Conservation (phyloP, 2,113 vertebrate species). For the Ahaetulla prasina region DNA sequence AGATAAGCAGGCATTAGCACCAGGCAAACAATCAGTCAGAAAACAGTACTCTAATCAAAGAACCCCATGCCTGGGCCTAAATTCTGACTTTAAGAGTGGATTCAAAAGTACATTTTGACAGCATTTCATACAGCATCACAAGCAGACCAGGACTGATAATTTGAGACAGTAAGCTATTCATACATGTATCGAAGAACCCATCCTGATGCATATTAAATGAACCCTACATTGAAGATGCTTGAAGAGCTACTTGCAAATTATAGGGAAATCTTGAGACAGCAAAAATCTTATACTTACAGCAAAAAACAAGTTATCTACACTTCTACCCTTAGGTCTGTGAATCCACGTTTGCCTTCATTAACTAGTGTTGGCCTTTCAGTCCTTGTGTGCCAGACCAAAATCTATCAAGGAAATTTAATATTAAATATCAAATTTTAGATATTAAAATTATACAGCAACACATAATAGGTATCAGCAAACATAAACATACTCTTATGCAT, state of each 20-base stretch:
- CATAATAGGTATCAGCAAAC: neutral
- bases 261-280: neutral
- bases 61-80: neutral
- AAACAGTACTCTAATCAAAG: neutral
- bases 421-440: too few species aligned
- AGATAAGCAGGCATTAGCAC: neutral
- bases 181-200: neutral
- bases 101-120: neutral
- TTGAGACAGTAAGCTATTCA: neutral
- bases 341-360: slow-evolving; percentile 87
- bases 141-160: neutral
- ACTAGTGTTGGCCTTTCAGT: slow-evolving; percentile 82
- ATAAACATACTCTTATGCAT: neutral
- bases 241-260: neutral
- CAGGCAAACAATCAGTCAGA: neutral
- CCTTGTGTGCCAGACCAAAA: slow-evolving; percentile 88
- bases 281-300: slow-evolving; percentile 50
- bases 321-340: slow-evolving; percentile 81
- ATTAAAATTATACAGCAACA: neutral
- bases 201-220: neutral
- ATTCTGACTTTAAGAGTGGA: neutral
- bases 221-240: neutral
- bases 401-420: slow-evolving; percentile 53
- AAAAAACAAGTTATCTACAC: slow-evolving; percentile 68
- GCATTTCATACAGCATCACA: neutral